A percentile compares a stretch with the other conserved stretches of the same genome.
These are phyloP conservation scores for Endotricha flammealis DNA, from an alignment of 2,888 invertebrate species.

Conservation along the genomic window DNA sequence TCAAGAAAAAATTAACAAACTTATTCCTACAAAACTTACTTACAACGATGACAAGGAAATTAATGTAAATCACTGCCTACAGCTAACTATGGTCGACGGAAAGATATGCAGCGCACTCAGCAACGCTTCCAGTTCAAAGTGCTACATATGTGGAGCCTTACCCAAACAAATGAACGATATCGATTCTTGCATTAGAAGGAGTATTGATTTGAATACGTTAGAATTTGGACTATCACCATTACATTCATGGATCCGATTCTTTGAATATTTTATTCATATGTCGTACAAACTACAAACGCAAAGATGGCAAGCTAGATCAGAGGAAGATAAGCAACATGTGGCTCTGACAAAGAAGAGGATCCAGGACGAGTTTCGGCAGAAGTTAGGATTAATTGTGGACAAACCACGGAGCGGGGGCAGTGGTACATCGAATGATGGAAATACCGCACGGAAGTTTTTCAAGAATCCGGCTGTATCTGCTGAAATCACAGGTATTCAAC, in stretches of 20 bases:
- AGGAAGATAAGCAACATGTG: too few relatives aligned
- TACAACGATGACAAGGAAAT: conserved; percentile 6
- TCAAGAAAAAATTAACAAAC: conserved; percentile 8
- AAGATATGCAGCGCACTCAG: conserved; percentile 12
- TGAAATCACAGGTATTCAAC: too few relatives aligned
- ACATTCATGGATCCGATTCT: too few relatives aligned
- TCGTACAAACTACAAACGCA: too few relatives aligned
- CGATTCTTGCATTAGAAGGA: conserved; percentile 7
- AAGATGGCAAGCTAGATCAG: background rate
- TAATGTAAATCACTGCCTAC: conserved; percentile 8
- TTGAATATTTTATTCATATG: background rate
- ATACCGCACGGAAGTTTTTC: background rate
- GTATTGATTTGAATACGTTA: conserved; percentile 5
- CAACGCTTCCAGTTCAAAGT: conserved; percentile 5
- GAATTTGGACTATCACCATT: conserved; percentile 12
- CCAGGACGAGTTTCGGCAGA: background rate
- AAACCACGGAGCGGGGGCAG: conserved; percentile 3
- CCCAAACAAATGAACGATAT: conserved; percentile 12
- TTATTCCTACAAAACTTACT: conserved; percentile 4
- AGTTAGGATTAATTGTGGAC: conserved; percentile 1
- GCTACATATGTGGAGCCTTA: conserved; percentile 12
- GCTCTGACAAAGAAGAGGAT: background rate
- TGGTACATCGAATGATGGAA: background rate
- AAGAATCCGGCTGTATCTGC: too few relatives aligned
- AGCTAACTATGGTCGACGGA: conserved; percentile 14